Base-by-base conservation (phyloP, 1,140 invertebrate genomes). In the Samia ricini region DNA sequence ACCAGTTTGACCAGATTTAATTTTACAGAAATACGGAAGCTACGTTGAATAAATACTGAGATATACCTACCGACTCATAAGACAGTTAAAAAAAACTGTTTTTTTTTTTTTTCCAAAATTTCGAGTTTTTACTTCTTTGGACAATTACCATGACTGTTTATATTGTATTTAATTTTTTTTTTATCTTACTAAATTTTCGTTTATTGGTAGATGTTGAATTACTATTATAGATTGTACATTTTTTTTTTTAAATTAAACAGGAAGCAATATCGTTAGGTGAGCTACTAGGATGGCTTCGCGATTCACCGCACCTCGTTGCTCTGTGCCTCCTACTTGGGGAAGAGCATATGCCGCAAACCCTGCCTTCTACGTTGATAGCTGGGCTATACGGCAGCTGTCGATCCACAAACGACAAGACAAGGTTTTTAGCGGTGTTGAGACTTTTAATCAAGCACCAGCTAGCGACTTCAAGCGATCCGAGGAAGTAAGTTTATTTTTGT, bases 381-480 rank as follows among this genome's bases (percentile, higher is more conserved):
- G 96, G 97, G 0, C 82, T 99, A 0, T 99, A 97, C 85, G 96
- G 83, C 93, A 51, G 96, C 94, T 85, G 96, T 94, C 75, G 92
- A 95, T 68, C 93, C 95, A 71, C 94, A 93, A 18, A 94, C 69
- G 98, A 99, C 89, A 95, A 97, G 76, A 92, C 94, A 29, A 92
- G 95, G 52, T 93, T 97, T 26, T 86, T 98, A 4, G 93, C 94
- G 61, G 88, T 98, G 22, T 82, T 99, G 58, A 92, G 95, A 36
- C 93, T 97, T 71, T 89, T 99, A 22, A 96, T 98, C 72, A 94
- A 95, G 75, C 91, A 97, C 20, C 97, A 98, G 88, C 89, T 98
- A 69, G 92, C 94, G 12, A 93, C 94, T 15, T 95, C 94, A 60
- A 95, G 96, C 63, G 96, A 98, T 91, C 97, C 98, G 0, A 91